Conservation (phyloP, 2,113 vertebrate genomes). For the zebrafish (Danio rerio) region DNA sequence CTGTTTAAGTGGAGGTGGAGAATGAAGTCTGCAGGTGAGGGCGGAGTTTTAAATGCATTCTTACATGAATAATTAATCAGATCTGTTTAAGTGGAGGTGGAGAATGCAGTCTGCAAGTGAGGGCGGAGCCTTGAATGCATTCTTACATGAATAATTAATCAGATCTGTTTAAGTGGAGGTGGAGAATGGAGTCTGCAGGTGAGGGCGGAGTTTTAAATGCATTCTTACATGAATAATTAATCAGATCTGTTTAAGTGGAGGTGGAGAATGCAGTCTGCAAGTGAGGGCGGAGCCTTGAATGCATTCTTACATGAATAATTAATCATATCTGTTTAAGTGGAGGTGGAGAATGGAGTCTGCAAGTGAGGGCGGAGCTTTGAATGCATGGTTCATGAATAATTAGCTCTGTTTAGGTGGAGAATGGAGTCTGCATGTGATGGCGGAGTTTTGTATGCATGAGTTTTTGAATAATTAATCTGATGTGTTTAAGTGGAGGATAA, state of each 20-base stretch:
- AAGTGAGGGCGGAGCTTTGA: not conserved
- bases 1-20: slow-evolving; percentile 57
- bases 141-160: not conserved
- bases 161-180: not conserved
- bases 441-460: too few relatives aligned
- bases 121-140: too few relatives aligned
- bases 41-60: not conserved
- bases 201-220: too few relatives aligned
- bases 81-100: not conserved
- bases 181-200: not conserved
- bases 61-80: not conserved
- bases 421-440: too few relatives aligned
- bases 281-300: not conserved
- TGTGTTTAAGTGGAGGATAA: too few relatives aligned
- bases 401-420: too few relatives aligned
- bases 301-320: too few relatives aligned
- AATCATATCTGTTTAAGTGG: too few relatives aligned
- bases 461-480: too few relatives aligned
- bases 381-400: too few relatives aligned
- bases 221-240: too few relatives aligned
- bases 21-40: slow-evolving; percentile 92
- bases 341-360: not conserved
- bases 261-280: not conserved
- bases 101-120: slow-evolving; percentile 32
- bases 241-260: too few relatives aligned